Evolutionary conservation across 2,797 vertebrate genomes (phyloP).

Genomic region (Eidolon dupreanum): DNA sequence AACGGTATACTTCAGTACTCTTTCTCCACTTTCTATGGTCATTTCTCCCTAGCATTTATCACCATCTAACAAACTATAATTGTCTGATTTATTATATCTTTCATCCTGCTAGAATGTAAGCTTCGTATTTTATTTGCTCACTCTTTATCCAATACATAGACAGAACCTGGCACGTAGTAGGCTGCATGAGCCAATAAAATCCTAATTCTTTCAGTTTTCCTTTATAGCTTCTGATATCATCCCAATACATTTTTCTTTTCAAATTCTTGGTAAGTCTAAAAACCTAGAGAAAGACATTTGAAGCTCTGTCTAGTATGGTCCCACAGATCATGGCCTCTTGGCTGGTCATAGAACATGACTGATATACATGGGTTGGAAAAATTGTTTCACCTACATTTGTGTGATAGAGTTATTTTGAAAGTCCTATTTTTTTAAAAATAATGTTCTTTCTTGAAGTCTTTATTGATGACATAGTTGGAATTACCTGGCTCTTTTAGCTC

Average conservation of each 20-base stretch:
- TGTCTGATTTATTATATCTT: background rate
- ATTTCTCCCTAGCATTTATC: background rate
- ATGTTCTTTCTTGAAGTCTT: background rate
- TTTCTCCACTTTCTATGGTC: background rate
- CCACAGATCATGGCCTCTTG: background rate
- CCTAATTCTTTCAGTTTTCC: background rate
- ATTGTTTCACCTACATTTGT: background rate
- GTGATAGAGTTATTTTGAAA: background rate
- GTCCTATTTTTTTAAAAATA: background rate
- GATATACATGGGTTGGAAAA: background rate
- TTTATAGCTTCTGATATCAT: background rate
- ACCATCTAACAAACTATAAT: background rate
- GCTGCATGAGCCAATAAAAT: background rate
- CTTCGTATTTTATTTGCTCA: background rate
- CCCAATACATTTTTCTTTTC: background rate
- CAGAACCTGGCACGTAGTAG: background rate
- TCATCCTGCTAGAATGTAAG: background rate
- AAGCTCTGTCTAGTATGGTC: background rate
- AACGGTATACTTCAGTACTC: background rate
- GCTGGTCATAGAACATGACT: background rate
- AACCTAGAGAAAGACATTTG: background rate
- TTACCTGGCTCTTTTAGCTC: background rate
- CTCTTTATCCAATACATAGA: background rate
- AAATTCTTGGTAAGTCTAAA: background rate
- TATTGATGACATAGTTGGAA: background rate